Evolutionary conservation across 2,888 invertebrate species (phyloP), one percentile per base, ranked within the genome.

Genomic region (Pomacea canaliculata): DNA sequence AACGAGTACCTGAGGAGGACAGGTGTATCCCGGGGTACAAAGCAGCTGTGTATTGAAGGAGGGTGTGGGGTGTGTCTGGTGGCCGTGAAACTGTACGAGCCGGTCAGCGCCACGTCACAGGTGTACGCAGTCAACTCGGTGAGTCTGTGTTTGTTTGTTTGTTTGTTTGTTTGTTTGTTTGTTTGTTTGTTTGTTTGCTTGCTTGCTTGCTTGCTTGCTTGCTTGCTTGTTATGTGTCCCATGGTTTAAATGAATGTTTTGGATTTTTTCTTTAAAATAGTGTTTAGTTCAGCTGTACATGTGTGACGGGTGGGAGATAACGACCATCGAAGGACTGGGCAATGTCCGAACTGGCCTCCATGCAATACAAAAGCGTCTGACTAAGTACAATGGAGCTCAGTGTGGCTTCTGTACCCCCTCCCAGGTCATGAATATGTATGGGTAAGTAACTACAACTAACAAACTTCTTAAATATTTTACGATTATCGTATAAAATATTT

Each of bases 371-470:
- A 91, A 90, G 66, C 91, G 93, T 4, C 89, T 95, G 73, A 94
- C 94, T 7, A 92, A 93, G 71, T 93, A 94, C 85, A 93, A 94
- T 87, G 95, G 94, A 0, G 94, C 94, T 0, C 95, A 95, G 86
- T 95, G 95, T 86, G 95, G 95, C 3, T 95, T 92, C 88, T 96
- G 95, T 85, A 94, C 94, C 46, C 94, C 95, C 0, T 95, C 95
- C 19, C 94, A 95, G 70, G 77, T 80, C 76, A 80, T 80, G 73
- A 73, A 68, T 71, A 76, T 76, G 76, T 76, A 37, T 37, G 37
- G 37, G 37, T 37, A 37, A 37, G 37, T 37, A 37, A 37, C 37
- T 37, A 37, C 5, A 37, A 37, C 0, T 5, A 37, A 37, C 5
- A 37, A 37, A 37, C 37, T 37, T 37, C 5, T 37, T 37, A 37